Evolutionary conservation across 1,140 invertebrate species (phyloP), one percentile per base, ranked within the genome.

Genomic region (Bathynomus jamesi): DNA sequence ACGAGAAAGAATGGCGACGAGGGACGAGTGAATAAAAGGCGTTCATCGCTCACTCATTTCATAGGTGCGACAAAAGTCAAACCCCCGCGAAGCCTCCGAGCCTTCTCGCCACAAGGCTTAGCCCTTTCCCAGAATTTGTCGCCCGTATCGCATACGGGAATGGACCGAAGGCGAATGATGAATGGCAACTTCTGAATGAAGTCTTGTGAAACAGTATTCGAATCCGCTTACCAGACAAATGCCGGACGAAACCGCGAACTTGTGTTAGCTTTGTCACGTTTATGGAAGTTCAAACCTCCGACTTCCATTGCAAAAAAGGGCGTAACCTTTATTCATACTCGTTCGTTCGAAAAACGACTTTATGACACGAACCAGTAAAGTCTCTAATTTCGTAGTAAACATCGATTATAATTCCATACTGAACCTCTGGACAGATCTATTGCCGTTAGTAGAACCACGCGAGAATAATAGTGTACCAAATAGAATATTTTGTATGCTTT

Each of bases 181-280:
- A 21, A 3, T 3, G 21, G 13, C 2, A 17, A 1, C 21, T 53
- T 53, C 5, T 5, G 40, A 53, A 53, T 53, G 40, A 53, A 53
- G 21, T 5, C 5, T 17, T 53, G 13, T 53, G 40, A 53, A 53
- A 53, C 40, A 21, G 21, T 53, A 53, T 21, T 53, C 21, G 40
- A 53, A 53, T 53, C 2, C 7, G 7, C 17, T 40, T 40, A 40
- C 32, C 32, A 40, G 7, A 40, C 32, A 17, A 40, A 40, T 40
- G 21, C 40, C 21, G 40, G 21, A 53, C 40, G 40, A 53, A 53
- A 53, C 40, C 40, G 40, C 40, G 40, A 53, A 53, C 40, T 53
- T 53, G 40, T 53, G 40, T 53, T 53, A n/a, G 40, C 40, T 53
- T 53, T 53, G 40, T 53, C 40, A 53, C 40, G 40, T 53, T 53